A percentile compares a stretch with the other conserved stretches of the same genome.
Conservation (phyloP, 2,113 vertebrate genomes). For the Eudorcas thomsonii region DNA sequence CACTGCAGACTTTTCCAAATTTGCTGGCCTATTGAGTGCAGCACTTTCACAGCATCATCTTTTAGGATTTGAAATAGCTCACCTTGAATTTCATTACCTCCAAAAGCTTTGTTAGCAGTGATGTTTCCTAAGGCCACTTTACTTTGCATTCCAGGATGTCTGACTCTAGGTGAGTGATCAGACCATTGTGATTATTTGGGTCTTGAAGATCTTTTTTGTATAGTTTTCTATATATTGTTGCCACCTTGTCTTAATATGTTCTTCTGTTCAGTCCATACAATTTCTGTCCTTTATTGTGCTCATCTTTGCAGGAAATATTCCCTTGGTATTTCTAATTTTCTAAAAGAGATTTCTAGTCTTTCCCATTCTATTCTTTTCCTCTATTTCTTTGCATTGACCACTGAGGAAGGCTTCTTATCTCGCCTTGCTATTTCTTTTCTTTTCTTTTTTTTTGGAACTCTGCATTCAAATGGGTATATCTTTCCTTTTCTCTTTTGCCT, state of each 20-base stretch:
- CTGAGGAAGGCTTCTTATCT: not conserved
- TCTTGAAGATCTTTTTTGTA: not conserved
- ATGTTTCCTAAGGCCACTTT: not conserved
- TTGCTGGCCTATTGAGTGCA: not conserved
- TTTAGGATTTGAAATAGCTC: not conserved
- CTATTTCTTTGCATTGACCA: not conserved
- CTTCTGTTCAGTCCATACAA: not conserved
- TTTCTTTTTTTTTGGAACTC: not conserved
- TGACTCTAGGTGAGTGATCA: not conserved
- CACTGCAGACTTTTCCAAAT: not conserved
- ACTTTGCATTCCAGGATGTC: not conserved
- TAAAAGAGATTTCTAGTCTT: not conserved
- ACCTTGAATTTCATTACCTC: not conserved
- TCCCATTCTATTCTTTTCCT: not conserved
- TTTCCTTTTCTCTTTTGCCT: not conserved
- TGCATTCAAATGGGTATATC: not conserved
- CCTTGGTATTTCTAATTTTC: not conserved
- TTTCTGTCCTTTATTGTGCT: not conserved
- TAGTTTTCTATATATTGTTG: not conserved
- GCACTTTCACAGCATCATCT: not conserved
- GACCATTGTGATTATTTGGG: not conserved
- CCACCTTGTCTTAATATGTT: fast-evolving
- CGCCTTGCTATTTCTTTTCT: not conserved
- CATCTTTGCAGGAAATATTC: not conserved
- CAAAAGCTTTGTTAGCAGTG: not conserved